Evolutionary conservation across 2,113 vertebrate genomes (phyloP), one percentile per base, ranked within the genome.

Genomic region (Gallinago media): DNA sequence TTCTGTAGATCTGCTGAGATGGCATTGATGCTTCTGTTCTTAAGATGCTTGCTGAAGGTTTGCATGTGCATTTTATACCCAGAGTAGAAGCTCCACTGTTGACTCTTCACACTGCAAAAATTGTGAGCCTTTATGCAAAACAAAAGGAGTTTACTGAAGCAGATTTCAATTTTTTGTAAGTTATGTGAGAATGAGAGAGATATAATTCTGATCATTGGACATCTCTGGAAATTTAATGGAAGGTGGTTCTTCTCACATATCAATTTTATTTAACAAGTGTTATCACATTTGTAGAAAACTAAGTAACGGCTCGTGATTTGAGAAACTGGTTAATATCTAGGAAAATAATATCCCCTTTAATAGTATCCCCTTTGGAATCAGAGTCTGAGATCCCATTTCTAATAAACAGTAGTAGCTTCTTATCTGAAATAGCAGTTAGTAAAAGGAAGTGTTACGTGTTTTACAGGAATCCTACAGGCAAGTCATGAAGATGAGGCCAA

Each of bases 401-500:
- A 44, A 27, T 31, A 36, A 62, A 19, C 36, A 77, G 62, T 29
- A 65, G 50, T 38, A 75, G 66, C 36, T 95, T 46, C 58, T 59
- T 8, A 22, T 65, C 65, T 68, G 27, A 70, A 89, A 32, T 2
- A 68, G n/a, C 62, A 62, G 83, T 89, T 56, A 65, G 68, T 93
- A 49, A 85, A 68, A 90, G 14, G 12, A 77, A 27, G 23, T 29
- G 38, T 34, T 54, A 6, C 63, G 47, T 96, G 55, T 89, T 89
- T 97, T 81, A 27, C 94, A 99, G 99, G 99, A 99, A 92, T 99
- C 99, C 6, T 99, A 99, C 93, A 98, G 99, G 72, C 99, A 99
- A 96, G 99, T 99, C 97, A 99, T 99, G 99, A 99, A 99, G 98
- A 99, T 99, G 99, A 99, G 99, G 96, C 99, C 99, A 29, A 99